Evolutionary conservation across 2,797 vertebrate genomes (phyloP), one percentile per base, ranked within the genome.

Genomic region (Crenichthys baileyi): DNA sequence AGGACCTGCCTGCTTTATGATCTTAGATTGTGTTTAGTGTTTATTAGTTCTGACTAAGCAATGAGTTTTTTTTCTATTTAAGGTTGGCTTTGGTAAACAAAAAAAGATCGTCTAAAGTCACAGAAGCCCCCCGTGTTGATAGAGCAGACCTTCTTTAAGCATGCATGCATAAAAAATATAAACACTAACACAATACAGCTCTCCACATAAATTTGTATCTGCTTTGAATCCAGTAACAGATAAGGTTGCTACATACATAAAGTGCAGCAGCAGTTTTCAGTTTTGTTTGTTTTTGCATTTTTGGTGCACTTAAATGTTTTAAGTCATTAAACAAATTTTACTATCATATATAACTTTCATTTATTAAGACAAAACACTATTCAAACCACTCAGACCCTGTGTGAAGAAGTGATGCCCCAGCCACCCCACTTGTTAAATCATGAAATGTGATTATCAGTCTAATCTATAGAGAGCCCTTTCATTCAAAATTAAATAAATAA

Each of bases 121-220:
- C 22, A 22, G 20, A 55, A 55, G 20, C 53, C 53, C 5, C 5
- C 36, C 73, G 46, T 88, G 87, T 92, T 91, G 31, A 65, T 90
- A 86, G 74, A 85, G 70, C 83, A 85, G 86, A 63, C 48, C 80
- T 82, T 80, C 74, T 84, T 75, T 85, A n/a, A 80, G 74, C 82
- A 84, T 11, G 2, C 63, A 77, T 44, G 56, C 80, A 85, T 78
- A 29, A 79, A 77, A 51, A 77, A 48, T 1, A 77, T 36, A 80
- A 76, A 82, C 51, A 60, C 29, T 36, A 8, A 79, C 24, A 46
- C 1, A 1, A 36, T 63, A 16, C 31, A 36, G 31, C 8, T 29
- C 46, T 71, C 16, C 51, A 68, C 60, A 55, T 74, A 39, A 0
- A 12, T 63, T 2, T 16, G 9, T 16, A 20, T 29, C 39, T 31